These are phyloP conservation scores for Timema cristinae DNA, from an alignment of 2,888 invertebrate genomes.

Conservation along the genomic window DNA sequence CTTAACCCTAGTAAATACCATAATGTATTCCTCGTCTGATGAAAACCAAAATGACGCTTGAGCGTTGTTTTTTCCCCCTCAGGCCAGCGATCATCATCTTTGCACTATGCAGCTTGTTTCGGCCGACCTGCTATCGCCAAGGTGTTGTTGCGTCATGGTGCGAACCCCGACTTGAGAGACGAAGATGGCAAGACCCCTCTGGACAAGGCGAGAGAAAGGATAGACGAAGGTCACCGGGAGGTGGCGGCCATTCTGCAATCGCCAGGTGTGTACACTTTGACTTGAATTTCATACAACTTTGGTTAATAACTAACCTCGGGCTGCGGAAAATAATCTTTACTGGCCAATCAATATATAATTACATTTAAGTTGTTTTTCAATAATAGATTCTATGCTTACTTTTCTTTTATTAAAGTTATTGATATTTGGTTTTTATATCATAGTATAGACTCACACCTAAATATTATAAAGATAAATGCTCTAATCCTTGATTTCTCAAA, in stretches of 20 bases:
- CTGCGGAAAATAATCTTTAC: not conserved
- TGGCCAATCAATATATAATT: not conserved
- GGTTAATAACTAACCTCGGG: not conserved
- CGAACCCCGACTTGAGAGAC: constrained; percentile 95
- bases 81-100: constrained; percentile 89
- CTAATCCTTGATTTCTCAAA: too few relatives aligned
- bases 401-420: too few relatives aligned
- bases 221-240: constrained; percentile 87
- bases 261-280: constrained; percentile 49
- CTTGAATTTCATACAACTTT: not conserved
- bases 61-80: not conserved
- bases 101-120: constrained; percentile 99
- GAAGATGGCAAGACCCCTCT: constrained; percentile 98
- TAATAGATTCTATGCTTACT: too few relatives aligned
- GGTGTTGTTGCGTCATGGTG: constrained; percentile 88
- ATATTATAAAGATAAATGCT: too few relatives aligned
- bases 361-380: too few relatives aligned
- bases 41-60: too few relatives aligned
- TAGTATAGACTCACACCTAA: too few relatives aligned
- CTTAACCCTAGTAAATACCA: too few relatives aligned
- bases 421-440: too few relatives aligned
- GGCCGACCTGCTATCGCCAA: constrained; percentile 97
- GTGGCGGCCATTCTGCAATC: constrained; percentile 91
- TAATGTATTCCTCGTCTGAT: too few relatives aligned
- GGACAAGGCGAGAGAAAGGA: constrained; percentile 95